Percentiles rank a stretch among this genome's conserved stretches.
Conservation (phyloP, 2,797 vertebrate species). For the Tokudaia tokunoshimensis region DNA sequence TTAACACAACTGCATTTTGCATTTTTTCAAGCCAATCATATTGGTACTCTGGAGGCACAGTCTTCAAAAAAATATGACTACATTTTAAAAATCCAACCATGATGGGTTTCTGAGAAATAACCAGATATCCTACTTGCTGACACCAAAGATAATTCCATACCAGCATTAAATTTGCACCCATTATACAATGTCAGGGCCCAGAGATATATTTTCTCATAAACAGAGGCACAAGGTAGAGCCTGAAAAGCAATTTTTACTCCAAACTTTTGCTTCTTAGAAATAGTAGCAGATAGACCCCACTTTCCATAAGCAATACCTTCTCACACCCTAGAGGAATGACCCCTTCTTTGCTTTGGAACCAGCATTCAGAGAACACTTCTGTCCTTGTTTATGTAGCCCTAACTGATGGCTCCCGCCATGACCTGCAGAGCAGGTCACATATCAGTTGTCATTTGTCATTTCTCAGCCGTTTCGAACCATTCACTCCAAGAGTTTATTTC, state of each 20-base stretch:
- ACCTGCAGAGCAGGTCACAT: constrained; percentile 37
- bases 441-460: constrained; percentile 48
- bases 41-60: constrained; percentile 65
- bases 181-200: constrained; percentile 88
- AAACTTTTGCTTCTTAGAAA: constrained; percentile 80
- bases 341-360: constrained; percentile 71
- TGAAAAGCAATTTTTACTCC: constrained; percentile 78
- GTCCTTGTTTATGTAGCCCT: constrained; percentile 42
- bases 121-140: constrained; percentile 88
- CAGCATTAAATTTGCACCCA: constrained; percentile 89
- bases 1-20: constrained; percentile 13
- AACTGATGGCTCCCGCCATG: constrained; percentile 53
- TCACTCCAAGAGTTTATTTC: neutral
- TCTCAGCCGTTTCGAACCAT: constrained; percentile 4
- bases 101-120: constrained; percentile 83
- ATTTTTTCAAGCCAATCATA: constrained; percentile 40
- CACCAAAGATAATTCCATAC: constrained; percentile 92
- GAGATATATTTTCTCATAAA: constrained; percentile 82
- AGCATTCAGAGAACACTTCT: constrained; percentile 71
- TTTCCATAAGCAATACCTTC: constrained; percentile 85
- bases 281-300: constrained; percentile 77
- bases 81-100: constrained; percentile 83
- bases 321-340: constrained; percentile 28
- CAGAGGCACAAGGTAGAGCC: constrained; percentile 87
- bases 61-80: constrained; percentile 67